Evolutionary conservation across 2,113 vertebrate species (phyloP).

Genomic region (Misgurnus mizolepis): DNA sequence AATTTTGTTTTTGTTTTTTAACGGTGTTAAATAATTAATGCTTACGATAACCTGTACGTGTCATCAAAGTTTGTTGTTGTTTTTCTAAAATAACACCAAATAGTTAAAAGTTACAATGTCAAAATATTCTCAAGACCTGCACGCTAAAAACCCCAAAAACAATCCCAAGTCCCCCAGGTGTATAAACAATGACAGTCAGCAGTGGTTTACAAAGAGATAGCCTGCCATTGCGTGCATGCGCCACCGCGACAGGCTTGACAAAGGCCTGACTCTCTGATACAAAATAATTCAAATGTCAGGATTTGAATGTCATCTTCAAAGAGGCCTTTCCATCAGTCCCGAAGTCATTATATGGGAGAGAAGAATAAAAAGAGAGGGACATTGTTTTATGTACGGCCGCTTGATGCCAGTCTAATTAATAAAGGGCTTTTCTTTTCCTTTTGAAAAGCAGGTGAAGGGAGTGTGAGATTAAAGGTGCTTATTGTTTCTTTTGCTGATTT

Average conservation of each 20-base stretch:
- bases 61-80: neutral
- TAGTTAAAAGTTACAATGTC: constrained; percentile 7
- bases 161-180: constrained; percentile 39
- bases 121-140: constrained; percentile 18
- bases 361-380: constrained; percentile 81
- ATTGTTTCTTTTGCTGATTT: constrained; percentile 98
- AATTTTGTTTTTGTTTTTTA: too few relatives aligned
- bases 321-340: constrained; percentile 92
- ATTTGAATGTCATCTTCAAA: constrained; percentile 99
- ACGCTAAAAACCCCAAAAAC: constrained; percentile 23
- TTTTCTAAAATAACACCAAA: constrained; percentile 1
- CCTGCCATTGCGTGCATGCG: constrained; percentile 32
- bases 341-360: constrained; percentile 87
- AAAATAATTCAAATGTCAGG: constrained; percentile 99
- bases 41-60: neutral
- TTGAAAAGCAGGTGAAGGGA: constrained; percentile 89
- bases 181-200: constrained; percentile 26
- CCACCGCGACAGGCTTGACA: constrained; percentile 65
- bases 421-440: constrained; percentile 84
- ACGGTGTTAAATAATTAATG: neutral
- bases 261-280: constrained; percentile 84
- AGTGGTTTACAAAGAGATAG: constrained; percentile 33
- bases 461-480: constrained; percentile 96
- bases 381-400: constrained; percentile 97
- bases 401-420: constrained; percentile 99